Conservation (phyloP, 2,888 invertebrate species). For the Phaonia tiefii region DNA sequence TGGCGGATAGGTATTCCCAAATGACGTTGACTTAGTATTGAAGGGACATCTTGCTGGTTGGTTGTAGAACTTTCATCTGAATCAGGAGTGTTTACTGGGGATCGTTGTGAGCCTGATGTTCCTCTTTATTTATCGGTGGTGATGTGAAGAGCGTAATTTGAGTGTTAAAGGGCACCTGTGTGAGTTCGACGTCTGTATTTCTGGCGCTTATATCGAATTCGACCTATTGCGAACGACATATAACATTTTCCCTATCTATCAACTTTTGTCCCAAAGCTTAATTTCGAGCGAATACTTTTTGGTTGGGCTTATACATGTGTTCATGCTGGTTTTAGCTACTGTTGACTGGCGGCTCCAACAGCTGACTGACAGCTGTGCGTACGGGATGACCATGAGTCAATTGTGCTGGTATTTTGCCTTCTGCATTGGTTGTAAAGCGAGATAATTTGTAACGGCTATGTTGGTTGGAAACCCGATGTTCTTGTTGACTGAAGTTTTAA, state of each 20-base stretch:
- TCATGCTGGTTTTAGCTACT: conserved; percentile 17
- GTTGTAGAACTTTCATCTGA: no score
- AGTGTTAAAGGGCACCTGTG: no score
- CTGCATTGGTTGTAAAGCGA: conserved; percentile 23
- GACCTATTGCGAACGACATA: conserved; percentile 3
- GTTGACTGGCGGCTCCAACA: not conserved
- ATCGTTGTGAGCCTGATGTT: no score
- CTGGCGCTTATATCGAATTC: no score
- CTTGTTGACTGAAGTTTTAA: conserved; percentile 11
- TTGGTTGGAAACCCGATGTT: not conserved
- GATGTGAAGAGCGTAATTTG: no score
- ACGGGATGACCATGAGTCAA: conserved; percentile 32
- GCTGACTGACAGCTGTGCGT: conserved; percentile 23
- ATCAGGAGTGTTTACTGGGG: no score
- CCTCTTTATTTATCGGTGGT: no score
- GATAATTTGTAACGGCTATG: not conserved
- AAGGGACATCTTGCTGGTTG: no score
- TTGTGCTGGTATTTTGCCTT: conserved; percentile 33
- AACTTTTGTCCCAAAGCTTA: conserved; percentile 16
- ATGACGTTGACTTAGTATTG: no score
- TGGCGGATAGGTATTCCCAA: no score
- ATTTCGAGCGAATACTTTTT: conserved; percentile 30
- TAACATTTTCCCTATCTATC: conserved; percentile 33
- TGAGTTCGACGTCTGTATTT: no score
- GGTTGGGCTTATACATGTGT: conserved; percentile 25